Percentiles rank a stretch among this genome's conserved stretches.
Evolutionary conservation across 2,113 vertebrate genomes (phyloP).

Genomic region (Aramus guarauna): DNA sequence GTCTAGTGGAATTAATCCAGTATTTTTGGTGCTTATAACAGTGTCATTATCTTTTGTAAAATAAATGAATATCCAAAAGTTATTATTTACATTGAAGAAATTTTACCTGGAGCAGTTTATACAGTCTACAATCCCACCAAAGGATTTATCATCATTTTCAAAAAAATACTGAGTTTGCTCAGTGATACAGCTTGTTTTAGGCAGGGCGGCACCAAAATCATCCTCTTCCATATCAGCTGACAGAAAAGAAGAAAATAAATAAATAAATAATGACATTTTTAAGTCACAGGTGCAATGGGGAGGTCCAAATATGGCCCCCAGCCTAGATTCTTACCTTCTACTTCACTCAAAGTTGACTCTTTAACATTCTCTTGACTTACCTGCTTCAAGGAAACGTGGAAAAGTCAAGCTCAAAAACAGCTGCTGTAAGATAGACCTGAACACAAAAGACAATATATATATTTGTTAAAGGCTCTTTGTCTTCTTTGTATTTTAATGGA

Average conservation of each 20-base stretch:
- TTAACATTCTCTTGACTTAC: constrained; percentile 71
- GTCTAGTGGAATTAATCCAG: not conserved
- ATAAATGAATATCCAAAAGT: not conserved
- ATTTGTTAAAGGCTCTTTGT: not conserved
- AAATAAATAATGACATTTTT: not conserved
- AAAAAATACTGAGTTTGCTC: constrained; percentile 99
- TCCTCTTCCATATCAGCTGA: constrained; percentile 89
- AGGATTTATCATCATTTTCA: constrained; percentile 89
- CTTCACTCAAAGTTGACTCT: constrained; percentile 17
- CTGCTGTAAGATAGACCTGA: constrained; percentile 94
- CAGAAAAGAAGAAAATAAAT: constrained; percentile 20
- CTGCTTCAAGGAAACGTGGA: constrained; percentile 86
- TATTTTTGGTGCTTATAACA: not conserved
- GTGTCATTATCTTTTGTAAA: not conserved
- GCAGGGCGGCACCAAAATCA: constrained; percentile 83
- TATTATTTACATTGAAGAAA: not conserved
- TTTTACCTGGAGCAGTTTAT: constrained; percentile 95
- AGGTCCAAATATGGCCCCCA: not conserved
- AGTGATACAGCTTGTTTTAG: constrained; percentile 97
- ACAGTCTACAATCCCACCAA: constrained; percentile 90
- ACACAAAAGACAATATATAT: constrained; percentile 24
- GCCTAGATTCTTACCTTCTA: constrained; percentile 14
- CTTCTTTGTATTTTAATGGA: not conserved
- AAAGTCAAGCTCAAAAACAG: constrained; percentile 87
- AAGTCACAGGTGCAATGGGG: not conserved